Base-by-base conservation (phyloP, 2,888 invertebrate genomes). In the Merodon equestris region DNA sequence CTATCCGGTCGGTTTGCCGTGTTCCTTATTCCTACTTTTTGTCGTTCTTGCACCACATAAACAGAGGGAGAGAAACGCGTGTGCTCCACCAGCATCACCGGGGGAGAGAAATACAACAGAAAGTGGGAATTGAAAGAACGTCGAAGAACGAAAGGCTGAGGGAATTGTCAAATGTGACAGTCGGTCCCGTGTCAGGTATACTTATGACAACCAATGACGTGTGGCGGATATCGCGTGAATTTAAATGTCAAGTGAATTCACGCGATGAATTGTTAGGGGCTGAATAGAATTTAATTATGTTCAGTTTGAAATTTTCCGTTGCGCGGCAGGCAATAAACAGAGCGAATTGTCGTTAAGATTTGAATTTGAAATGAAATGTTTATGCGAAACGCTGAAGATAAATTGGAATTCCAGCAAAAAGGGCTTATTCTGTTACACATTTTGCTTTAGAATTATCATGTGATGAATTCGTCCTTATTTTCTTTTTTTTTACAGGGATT, bases 11-110 rank as follows among this genome's bases (percentile, higher is more conserved):
- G 27, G 27, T 17, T 50, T 27, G 27, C 7, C 27, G 2, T 27
- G 27, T 4, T 27, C 7, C 27, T 27, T 27, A 27, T 27, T 27
- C 7, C 27, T 27, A 27, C 7, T 27, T 27, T 27, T 27, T 2
- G 7, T 27, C 27, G 7, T 18, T 60, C 61, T 48, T 53, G 38
- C 53, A 64, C 10, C 58, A 66, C 56, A 67, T 58, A 72, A 79
- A 73, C 48, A 79, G 58, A 42, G 53, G 27, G 42, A 63, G 51
- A 45, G 27, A 54, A 79, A 79, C 64, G 73, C 68, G 79, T 68
- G 63, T 13, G 54, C 61, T 60, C 44, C 53, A 68, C 17, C 67
- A 58, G 42, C 53, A 63, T 67, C 56, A 72, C 61, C 54, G 9
- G 34, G 12, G 40, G 56, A 51, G 47, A 47, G 45, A 77, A 76